Base-by-base conservation (phyloP, 2,113 vertebrate genomes). In the Baryphthengus martii region DNA sequence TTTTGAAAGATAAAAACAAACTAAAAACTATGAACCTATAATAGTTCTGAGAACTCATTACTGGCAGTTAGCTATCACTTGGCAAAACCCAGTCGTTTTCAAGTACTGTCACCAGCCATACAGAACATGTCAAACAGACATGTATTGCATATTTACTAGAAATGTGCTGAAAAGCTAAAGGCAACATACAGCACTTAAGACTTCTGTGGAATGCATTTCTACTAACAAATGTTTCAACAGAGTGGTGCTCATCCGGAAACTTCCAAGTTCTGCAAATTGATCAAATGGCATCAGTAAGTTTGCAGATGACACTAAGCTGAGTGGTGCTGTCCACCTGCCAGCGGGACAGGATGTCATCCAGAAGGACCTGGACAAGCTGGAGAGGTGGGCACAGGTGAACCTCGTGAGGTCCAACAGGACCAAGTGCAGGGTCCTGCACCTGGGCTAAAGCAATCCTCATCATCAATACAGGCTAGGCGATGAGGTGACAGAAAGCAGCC, bases 121-220 rank as follows among this genome's bases (percentile, higher is more conserved):
- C 2, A 35, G 5, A 39, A 35, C 33, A 33, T 15, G 24, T 6
- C 5, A 39, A 40, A 2, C 8, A 9, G 24, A 20, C 1, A 3
- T 0, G 0, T 14, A 7, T 0, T 18, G 10, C 14, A 25, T 6
- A 25, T 58, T 49, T 18, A 26, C 23, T 6, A 31, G 15, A 55
- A 37, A 40, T 0, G 0, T 8, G 17, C 5, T 23, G 28, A 53
- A 35, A 42, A 47, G 3, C 29, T 10, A 15, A 40, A 37, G 1
- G 4, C 52, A 45, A 4, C 6, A 28, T 2, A 19, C 6, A 26
- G 19, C 17, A 16, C 24, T 29, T 5, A 7, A 0, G 1, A 10
- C 12, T n/a, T 19, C 15, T 9, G 15, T 1, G 3, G 4, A 6
- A 25, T 3, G 2, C 50, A 6, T 5, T n/a, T 33, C 44, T 12